phyloP scores from a whole-genome alignment of 2,113 vertebrate species.

The Silurus asotus region DNA sequence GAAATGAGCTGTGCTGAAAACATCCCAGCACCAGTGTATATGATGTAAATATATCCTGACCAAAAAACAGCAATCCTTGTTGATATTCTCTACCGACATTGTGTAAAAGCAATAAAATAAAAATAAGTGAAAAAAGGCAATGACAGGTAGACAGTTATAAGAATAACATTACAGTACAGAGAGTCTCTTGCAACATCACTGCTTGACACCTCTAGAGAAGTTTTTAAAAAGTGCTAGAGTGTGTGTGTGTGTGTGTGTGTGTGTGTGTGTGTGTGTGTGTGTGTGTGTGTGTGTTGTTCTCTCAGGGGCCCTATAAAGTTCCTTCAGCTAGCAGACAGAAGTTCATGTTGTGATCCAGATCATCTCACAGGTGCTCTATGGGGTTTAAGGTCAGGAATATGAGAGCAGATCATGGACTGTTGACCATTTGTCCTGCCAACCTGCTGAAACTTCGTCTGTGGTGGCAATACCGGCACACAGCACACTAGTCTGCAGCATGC shows the following conservation, averaged over 20 bases:
- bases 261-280: constrained; percentile 1
- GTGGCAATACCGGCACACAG: not conserved
- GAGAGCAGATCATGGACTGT: constrained; percentile 16
- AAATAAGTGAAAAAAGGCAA: not conserved
- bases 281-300: not conserved
- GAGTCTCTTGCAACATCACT: not conserved
- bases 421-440: constrained; percentile 23
- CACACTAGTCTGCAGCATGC: not conserved
- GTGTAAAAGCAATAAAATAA: constrained; percentile 1
- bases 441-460: constrained; percentile 4
- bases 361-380: constrained; percentile 32
- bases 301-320: constrained; percentile 12
- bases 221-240: not conserved
- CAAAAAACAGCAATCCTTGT: not conserved
- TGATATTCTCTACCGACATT: not conserved
- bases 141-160: constrained; percentile 7
- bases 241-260: not conserved
- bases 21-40: constrained; percentile 32
- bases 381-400: constrained; percentile 10
- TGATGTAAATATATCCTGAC: constrained; percentile 42
- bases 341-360: constrained; percentile 24
- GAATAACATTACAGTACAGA: constrained; percentile 2
- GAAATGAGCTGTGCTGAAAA: constrained; percentile 47
- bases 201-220: constrained; percentile 7
- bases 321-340: constrained; percentile 22